phyloP scores from a whole-genome alignment of 2,113 vertebrate species.

The Potamarius usumacintae region DNA sequence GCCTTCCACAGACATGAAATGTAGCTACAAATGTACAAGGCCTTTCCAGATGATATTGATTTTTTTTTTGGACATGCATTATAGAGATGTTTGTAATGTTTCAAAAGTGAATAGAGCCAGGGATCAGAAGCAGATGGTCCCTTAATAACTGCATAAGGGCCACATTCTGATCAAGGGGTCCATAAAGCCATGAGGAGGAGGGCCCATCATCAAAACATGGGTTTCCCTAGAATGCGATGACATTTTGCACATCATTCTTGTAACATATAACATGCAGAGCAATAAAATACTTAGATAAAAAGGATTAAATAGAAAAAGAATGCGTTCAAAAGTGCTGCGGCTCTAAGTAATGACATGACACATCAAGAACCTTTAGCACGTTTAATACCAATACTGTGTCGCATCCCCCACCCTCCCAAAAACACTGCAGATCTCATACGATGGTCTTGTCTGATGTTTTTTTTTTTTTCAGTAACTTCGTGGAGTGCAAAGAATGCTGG shows the following conservation, averaged over 20 bases:
- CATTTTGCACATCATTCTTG: constrained; percentile 26
- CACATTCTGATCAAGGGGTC: constrained; percentile 31
- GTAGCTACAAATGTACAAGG: constrained; percentile 50
- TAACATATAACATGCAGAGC: constrained; percentile 12
- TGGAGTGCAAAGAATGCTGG: constrained; percentile 81
- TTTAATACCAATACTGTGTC: constrained; percentile 28
- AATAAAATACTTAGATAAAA: constrained; percentile 46
- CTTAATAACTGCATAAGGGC: constrained; percentile 28
- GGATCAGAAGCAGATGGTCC: constrained; percentile 20
- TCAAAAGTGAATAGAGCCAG: not conserved
- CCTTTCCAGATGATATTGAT: constrained; percentile 15
- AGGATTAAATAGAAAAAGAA: constrained; percentile 52
- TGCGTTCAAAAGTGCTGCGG: constrained; percentile 56
- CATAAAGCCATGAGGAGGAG: constrained; percentile 28
- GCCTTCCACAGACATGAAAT: constrained; percentile 31
- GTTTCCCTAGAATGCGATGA: not conserved
- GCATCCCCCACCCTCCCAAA: not conserved
- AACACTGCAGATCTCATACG: constrained; percentile 73
- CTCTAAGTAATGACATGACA: constrained; percentile 40
- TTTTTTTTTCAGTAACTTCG: constrained; percentile 81
- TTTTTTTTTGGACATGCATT: constrained; percentile 23
- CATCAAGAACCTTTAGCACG: constrained; percentile 40
- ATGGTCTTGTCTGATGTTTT: constrained; percentile 84
- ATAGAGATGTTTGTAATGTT: not conserved
- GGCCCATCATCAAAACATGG: not conserved